phyloP scores from a whole-genome alignment of 2,888 invertebrate species.

The Elysia crispata region DNA sequence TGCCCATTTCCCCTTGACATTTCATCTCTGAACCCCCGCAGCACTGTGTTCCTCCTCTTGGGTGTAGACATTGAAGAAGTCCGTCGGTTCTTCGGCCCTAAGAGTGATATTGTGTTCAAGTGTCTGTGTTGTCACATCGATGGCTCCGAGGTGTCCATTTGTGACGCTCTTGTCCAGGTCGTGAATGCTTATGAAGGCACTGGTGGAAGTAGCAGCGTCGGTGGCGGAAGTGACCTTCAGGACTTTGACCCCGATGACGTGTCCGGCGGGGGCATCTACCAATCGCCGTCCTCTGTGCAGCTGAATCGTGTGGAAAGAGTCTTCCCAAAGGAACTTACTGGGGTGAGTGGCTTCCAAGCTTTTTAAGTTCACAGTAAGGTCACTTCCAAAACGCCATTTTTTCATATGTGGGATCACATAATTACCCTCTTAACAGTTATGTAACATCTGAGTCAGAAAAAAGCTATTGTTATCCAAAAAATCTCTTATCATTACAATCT shows the following conservation, averaged over 20 bases:
- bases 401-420: too few relatives aligned
- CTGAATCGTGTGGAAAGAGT: slow-evolving; percentile 29
- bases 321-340: slow-evolving; percentile 31
- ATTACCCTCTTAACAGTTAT: too few relatives aligned
- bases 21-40: slow-evolving; percentile 12
- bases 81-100: slow-evolving; percentile 21
- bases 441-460: too few relatives aligned
- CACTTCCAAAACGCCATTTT: too few relatives aligned
- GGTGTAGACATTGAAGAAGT: slow-evolving; percentile 42
- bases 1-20: slow-evolving; percentile 37
- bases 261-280: slow-evolving; percentile 21
- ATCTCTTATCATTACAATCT: too few relatives aligned
- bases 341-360: slow-evolving; percentile 29
- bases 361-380: too few relatives aligned
- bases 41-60: slow-evolving; percentile 36
- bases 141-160: slow-evolving; percentile 21
- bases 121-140: slow-evolving; percentile 35
- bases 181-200: slow-evolving; percentile 32
- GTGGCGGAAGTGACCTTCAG: slow-evolving; percentile 9
- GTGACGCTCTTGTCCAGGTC: slow-evolving; percentile 34
- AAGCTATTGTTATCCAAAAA: too few relatives aligned
- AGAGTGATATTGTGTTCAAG: slow-evolving; percentile 34
- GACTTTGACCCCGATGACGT: not conserved
- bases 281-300: slow-evolving; percentile 22
- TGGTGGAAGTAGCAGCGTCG: not conserved